phyloP scores from a whole-genome alignment of 2,888 invertebrate genomes.

The Ophioninae sp. region DNA sequence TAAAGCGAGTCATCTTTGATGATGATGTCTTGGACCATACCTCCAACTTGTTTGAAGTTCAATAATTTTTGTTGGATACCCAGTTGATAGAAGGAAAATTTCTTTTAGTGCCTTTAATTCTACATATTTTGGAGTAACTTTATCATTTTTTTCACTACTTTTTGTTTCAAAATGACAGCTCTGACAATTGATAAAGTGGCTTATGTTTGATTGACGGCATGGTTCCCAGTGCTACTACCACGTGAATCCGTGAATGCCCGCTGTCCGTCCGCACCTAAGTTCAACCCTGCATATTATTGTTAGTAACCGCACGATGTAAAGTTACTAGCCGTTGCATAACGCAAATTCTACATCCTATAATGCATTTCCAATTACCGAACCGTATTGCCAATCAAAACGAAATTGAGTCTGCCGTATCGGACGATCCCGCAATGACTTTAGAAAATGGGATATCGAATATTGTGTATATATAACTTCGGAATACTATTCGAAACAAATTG shows the following conservation, averaged over 20 bases:
- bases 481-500: background rate
- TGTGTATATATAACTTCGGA: background rate
- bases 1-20: background rate
- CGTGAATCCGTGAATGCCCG: background rate
- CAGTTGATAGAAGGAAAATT: too few relatives aligned
- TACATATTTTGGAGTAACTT: too few relatives aligned
- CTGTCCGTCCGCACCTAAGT: background rate
- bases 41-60: too few relatives aligned
- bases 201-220: too few relatives aligned
- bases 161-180: too few relatives aligned
- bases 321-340: background rate
- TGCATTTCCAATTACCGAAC: background rate
- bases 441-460: slow-evolving; percentile 6
- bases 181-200: too few relatives aligned
- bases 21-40: background rate
- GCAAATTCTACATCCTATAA: background rate
- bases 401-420: background rate
- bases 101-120: too few relatives aligned
- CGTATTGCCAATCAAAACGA: background rate
- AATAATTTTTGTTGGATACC: too few relatives aligned
- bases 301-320: background rate
- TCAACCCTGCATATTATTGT: background rate
- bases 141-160: too few relatives aligned
- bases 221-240: too few relatives aligned
- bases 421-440: background rate